Evolutionary conservation across 2,797 vertebrate genomes (phyloP).

Genomic region (Chelon auratus): DNA sequence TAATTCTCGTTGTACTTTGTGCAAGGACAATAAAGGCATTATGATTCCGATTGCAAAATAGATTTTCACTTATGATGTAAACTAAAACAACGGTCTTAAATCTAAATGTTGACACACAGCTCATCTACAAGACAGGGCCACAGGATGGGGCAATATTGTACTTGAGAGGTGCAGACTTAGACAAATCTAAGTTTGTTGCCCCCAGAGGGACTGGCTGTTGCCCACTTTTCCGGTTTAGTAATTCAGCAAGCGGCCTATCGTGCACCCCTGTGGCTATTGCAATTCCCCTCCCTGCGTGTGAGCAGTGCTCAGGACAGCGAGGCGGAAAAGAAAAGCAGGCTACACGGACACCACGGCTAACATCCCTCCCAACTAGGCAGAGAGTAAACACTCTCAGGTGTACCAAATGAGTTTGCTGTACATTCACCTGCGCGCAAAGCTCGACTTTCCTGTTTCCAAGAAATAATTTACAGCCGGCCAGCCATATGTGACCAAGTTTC

Average conservation of each 20-base stretch:
- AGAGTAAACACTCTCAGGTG: constrained; percentile 12
- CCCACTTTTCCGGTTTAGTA: constrained; percentile 5
- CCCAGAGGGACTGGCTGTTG: neutral
- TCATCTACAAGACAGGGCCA: neutral
- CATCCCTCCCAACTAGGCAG: neutral
- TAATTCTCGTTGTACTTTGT: no score
- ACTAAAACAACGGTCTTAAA: neutral
- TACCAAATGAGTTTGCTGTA: constrained; percentile 4
- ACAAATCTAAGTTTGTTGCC: neutral
- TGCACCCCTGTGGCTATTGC: constrained; percentile 16
- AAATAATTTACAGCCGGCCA: constrained; percentile 51
- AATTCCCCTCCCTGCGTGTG: constrained; percentile 14
- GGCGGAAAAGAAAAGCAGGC: neutral
- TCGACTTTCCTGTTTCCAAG: constrained; percentile 31
- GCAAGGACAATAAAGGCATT: neutral
- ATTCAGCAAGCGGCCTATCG: constrained; percentile 9
- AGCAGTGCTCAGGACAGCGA: constrained; percentile 19
- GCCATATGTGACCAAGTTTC: constrained; percentile 40
- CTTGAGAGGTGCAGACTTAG: neutral
- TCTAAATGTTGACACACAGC: neutral
- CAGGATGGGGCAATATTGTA: no score
- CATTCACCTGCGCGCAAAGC: constrained; percentile 30
- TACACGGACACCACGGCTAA: neutral
- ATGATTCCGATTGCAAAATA: neutral
- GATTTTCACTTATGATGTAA: neutral